These are phyloP conservation scores for Vicugna pacos DNA, from an alignment of 2,113 vertebrate genomes.

Conservation along the genomic window DNA sequence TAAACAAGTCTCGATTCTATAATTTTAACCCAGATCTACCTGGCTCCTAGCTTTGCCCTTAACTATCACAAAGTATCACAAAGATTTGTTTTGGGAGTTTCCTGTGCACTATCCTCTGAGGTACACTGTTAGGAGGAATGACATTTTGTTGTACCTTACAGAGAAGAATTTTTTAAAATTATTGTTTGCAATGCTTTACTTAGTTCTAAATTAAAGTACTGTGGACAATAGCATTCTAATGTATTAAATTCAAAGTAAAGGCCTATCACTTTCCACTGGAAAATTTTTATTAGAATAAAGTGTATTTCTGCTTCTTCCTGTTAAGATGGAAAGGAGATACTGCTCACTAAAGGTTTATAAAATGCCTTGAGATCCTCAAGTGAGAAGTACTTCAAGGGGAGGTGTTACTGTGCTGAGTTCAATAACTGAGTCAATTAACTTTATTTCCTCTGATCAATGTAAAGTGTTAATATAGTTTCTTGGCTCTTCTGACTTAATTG, in stretches of 20 bases:
- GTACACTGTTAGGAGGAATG: not conserved
- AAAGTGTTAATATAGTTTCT: slow-evolving; percentile 39
- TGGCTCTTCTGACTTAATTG: slow-evolving; percentile 55
- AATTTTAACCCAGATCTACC: not conserved
- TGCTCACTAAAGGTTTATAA: not conserved
- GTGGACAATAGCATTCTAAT: not conserved
- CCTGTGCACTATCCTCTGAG: not conserved
- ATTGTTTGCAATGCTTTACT: slow-evolving; percentile 32
- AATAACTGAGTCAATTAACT: slow-evolving; percentile 60
- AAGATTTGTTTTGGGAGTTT: not conserved
- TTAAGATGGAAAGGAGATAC: not conserved
- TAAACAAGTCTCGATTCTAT: not conserved
- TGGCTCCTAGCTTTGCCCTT: not conserved
- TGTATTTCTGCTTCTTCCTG: not conserved
- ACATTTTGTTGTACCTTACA: not conserved
- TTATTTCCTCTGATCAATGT: slow-evolving; percentile 48
- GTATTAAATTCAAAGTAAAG: slow-evolving; percentile 7
- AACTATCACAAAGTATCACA: not conserved
- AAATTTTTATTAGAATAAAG: slow-evolving; percentile 56
- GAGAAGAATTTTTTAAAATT: not conserved
- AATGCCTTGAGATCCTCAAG: slow-evolving; percentile 11
- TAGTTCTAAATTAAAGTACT: slow-evolving; percentile 28
- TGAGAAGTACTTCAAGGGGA: slow-evolving; percentile 6
- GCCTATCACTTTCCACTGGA: not conserved
- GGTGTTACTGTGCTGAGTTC: not conserved